These are phyloP conservation scores for Myanophis thanlyinensis DNA, from an alignment of 2,113 vertebrate species.

Conservation along the genomic window DNA sequence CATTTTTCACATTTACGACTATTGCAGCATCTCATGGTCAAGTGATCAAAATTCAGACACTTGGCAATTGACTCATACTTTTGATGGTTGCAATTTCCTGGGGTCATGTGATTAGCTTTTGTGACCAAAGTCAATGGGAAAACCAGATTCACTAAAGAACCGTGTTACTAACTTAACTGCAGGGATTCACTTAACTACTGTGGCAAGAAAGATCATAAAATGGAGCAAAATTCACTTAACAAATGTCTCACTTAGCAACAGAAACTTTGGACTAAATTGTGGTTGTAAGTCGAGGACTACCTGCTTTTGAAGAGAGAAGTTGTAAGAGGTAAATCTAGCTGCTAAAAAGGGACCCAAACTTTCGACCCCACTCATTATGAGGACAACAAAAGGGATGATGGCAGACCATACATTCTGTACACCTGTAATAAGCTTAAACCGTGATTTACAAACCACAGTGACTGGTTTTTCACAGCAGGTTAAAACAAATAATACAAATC, in stretches of 20 bases:
- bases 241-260: not conserved
- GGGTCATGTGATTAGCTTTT: no score
- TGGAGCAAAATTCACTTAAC: not conserved
- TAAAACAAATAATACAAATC: not conserved
- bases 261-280: not conserved
- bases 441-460: not conserved
- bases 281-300: not conserved
- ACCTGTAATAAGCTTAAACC: not conserved
- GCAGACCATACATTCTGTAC: not conserved
- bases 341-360: not conserved
- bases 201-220: no score
- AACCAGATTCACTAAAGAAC: not conserved
- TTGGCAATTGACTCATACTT: not conserved
- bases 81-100: not conserved
- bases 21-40: not conserved
- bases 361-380: not conserved
- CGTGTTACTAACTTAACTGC: not conserved
- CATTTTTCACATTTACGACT: not conserved
- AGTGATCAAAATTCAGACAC: not conserved
- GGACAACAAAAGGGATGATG: not conserved
- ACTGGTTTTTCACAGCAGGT: not conserved
- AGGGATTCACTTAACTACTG: no score
- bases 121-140: not conserved
- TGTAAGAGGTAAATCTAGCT: not conserved
- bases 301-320: not conserved